These are phyloP conservation scores for Diachasmimorpha longicaudata DNA, from an alignment of 1,140 invertebrate species.

Conservation along the genomic window DNA sequence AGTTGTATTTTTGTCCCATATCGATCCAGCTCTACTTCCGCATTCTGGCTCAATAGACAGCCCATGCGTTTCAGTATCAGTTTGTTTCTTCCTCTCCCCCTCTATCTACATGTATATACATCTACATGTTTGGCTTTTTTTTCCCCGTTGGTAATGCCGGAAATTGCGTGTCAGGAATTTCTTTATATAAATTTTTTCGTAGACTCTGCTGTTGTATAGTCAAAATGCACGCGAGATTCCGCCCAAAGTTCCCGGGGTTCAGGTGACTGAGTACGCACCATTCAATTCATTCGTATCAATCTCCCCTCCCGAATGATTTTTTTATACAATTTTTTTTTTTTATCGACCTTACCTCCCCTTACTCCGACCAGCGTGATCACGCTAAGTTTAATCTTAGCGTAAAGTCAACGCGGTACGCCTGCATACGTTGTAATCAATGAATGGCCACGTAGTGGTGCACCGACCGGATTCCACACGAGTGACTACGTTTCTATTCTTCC, in stretches of 20 bases:
- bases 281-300: background rate
- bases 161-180: constrained; percentile 4
- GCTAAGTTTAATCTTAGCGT: constrained; percentile 32
- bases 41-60: constrained; percentile 6
- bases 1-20: constrained; percentile 6
- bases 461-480: constrained; percentile 8
- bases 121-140: background rate
- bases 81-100: background rate
- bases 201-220: background rate
- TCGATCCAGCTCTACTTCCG: constrained; percentile 24
- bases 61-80: background rate
- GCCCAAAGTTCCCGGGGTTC: background rate
- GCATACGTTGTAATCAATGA: constrained; percentile 50
- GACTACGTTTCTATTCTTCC: constrained; percentile 5
- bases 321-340: background rate
- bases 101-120: background rate
- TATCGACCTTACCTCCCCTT: background rate
- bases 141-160: background rate
- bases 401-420: constrained; percentile 24
- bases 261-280: background rate
- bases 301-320: background rate
- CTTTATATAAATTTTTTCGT: background rate
- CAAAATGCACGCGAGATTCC: background rate
- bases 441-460: constrained; percentile 37
- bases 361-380: constrained; percentile 29